These are phyloP conservation scores for Dendrolimus houi DNA, from an alignment of 2,888 invertebrate genomes.

Conservation along the genomic window DNA sequence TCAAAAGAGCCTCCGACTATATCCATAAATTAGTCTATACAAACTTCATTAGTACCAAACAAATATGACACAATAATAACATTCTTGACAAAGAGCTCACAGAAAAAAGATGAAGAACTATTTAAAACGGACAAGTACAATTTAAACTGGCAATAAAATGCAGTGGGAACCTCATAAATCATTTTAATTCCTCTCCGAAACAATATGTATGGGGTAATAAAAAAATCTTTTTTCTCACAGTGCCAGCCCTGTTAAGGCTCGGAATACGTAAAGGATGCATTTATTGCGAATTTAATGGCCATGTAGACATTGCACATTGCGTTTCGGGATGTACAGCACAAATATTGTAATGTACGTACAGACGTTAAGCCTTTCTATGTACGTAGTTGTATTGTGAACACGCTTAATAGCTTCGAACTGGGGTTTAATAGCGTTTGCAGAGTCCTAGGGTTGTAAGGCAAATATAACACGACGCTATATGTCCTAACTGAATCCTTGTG, in stretches of 20 bases:
- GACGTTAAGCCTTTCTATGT: neutral
- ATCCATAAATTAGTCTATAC: neutral
- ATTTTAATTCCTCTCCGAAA: neutral
- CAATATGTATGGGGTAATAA: neutral
- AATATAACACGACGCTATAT: too few relatives aligned
- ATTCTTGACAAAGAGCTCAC: neutral
- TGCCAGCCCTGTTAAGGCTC: neutral
- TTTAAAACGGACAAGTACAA: neutral
- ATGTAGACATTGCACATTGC: constrained; percentile 16
- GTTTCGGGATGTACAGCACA: neutral
- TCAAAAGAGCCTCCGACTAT: too few relatives aligned
- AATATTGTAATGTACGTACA: neutral
- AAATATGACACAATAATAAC: neutral
- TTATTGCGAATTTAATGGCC: constrained; percentile 41
- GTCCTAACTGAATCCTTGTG: too few relatives aligned
- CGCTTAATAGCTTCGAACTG: neutral
- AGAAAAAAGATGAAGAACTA: neutral
- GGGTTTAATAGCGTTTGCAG: neutral
- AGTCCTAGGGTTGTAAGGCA: neutral
- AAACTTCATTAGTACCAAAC: neutral
- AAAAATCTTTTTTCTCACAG: neutral
- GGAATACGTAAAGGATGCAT: neutral
- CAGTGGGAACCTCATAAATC: neutral
- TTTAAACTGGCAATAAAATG: neutral
- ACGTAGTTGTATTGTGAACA: neutral